Conservation (phyloP, 2,888 invertebrate species). For the Epistrophe eligans region DNA sequence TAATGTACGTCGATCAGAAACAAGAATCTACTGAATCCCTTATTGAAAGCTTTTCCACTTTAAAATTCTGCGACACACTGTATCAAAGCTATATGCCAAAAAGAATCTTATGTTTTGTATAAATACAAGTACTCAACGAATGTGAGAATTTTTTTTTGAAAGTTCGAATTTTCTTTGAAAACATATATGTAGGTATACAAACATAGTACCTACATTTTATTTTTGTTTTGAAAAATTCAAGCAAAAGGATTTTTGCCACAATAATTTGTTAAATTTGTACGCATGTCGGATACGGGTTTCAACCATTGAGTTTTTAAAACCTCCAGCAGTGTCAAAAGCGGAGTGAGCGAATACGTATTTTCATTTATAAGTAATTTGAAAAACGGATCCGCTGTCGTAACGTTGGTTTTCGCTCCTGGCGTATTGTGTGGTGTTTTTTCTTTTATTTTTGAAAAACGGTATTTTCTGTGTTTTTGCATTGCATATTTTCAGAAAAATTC, state of each 20-base stretch:
- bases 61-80: slow-evolving; percentile 47
- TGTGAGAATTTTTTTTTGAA: slow-evolving; percentile 40
- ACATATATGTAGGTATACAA: not conserved
- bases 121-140: not conserved
- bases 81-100: slow-evolving; percentile 10
- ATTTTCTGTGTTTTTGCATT: slow-evolving; percentile 34
- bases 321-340: slow-evolving; percentile 58
- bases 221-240: slow-evolving; percentile 58
- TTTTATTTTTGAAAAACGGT: slow-evolving; percentile 51
- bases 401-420: slow-evolving; percentile 65
- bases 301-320: slow-evolving; percentile 57
- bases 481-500: slow-evolving; percentile 4
- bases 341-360: slow-evolving; percentile 43
- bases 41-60: not conserved
- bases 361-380: slow-evolving; percentile 43
- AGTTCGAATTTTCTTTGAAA: slow-evolving; percentile 55
- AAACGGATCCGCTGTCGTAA: slow-evolving; percentile 67
- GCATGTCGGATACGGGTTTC: slow-evolving; percentile 67
- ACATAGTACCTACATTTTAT: slow-evolving; percentile 18
- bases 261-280: slow-evolving; percentile 56
- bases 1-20: not conserved
- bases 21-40: not conserved
- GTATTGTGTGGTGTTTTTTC: slow-evolving; percentile 57
- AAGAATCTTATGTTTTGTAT: slow-evolving; percentile 2
- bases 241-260: slow-evolving; percentile 69